phyloP scores from a whole-genome alignment of 2,888 invertebrate species.

The Hydropsyche betteni region DNA sequence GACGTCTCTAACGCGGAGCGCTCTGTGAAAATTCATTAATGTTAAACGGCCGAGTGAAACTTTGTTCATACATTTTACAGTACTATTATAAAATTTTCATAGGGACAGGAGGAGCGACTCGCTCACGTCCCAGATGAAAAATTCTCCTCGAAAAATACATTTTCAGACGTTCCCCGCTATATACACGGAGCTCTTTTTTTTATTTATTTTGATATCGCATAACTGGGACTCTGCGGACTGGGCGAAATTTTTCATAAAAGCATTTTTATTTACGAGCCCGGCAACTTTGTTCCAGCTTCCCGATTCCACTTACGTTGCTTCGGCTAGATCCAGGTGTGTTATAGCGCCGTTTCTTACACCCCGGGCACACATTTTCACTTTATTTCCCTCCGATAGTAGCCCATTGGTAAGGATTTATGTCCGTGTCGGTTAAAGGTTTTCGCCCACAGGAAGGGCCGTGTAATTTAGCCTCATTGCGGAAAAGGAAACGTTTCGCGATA shows the following conservation, averaged over 20 bases:
- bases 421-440: slow-evolving; percentile 5
- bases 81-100: slow-evolving; percentile 11
- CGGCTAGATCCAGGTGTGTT: slow-evolving; percentile 5
- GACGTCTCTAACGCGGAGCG: slow-evolving; percentile 4
- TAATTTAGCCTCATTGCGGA: slow-evolving; percentile 21
- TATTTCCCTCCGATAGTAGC: slow-evolving; percentile 8
- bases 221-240: background rate
- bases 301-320: background rate
- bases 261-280: background rate
- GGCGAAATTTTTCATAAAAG: background rate
- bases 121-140: background rate
- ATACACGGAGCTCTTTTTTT: background rate
- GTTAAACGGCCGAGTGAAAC: slow-evolving; percentile 23
- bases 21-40: slow-evolving; percentile 24
- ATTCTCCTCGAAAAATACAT: slow-evolving; percentile 6
- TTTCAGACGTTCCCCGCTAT: background rate
- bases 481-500: slow-evolving; percentile 21
- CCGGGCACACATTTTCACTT: slow-evolving; percentile 9
- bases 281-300: background rate
- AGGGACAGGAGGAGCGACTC: background rate
- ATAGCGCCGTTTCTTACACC: slow-evolving; percentile 3
- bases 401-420: slow-evolving; percentile 7
- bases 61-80: slow-evolving; percentile 22
- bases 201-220: no score
- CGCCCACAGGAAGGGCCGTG: background rate